Base-by-base conservation (phyloP, 1,140 invertebrate genomes). In the Listronotus oregonensis region DNA sequence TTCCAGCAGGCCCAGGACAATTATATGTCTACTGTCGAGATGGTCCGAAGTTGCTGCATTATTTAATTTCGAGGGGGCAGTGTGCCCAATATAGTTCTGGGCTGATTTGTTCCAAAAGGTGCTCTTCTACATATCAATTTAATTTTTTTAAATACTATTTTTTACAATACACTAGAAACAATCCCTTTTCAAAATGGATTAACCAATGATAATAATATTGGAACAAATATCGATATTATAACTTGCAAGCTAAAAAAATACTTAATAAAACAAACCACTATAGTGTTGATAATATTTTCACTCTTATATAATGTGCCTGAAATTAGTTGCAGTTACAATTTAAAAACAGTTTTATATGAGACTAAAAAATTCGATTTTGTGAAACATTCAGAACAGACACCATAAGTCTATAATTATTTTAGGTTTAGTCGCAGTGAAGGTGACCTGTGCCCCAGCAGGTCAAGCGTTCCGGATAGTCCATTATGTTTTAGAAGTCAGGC, bases 371-470 rank as follows among this genome's bases (percentile, higher is more conserved):
- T 5, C 5, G 21, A 27, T 27, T 3, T 5, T 27, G 1, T 27
- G 21, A 27, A 27, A 27, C 21, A 27, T 5, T n/a, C 21, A 27
- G 5, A 27, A 5, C 21, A 1, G 5, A 27, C 1, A 27, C 21
- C 5, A 27, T 27, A 27, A 27, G 21, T 5, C 2, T 14, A 1
- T 3, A 32, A 21, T 14, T 39, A 44, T 44, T 47, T 34, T 55
- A 79, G 82, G 14, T 72, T 83, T 11, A 83, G 83, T 71, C 74
- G 82, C 12, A 84, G 83, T 57, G 82, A 84, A 57, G 81, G 82
- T 4, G 82, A 85, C 72, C 71, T 85, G 12, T 75, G 71, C 58
- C 31, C 18, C 15, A 52, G 40, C n/a, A 42, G 42, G 14, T 51
- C 37, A 6, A 57, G 63, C 55, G 42, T 64, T 68, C 56, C 73